Evolutionary conservation across 2,888 invertebrate species (phyloP).

Genomic region (Leptogaster cylindrica): DNA sequence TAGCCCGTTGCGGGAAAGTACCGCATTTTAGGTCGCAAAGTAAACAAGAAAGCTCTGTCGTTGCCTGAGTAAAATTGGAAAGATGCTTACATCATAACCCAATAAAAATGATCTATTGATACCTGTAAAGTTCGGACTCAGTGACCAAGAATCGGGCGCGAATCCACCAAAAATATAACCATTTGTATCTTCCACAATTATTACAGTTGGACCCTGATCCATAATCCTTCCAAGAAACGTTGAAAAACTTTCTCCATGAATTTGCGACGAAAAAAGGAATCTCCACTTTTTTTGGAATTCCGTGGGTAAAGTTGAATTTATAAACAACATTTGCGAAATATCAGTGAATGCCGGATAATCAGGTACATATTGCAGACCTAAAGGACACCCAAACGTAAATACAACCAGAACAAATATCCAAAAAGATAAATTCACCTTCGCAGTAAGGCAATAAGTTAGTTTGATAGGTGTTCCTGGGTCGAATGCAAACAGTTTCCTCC

Average conservation of each 20-base stretch:
- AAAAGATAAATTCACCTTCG: conserved; percentile 50
- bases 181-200: conserved; percentile 81
- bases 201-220: conserved; percentile 80
- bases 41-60: conserved; percentile 82
- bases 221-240: conserved; percentile 76
- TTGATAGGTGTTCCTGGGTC: conserved; percentile 47
- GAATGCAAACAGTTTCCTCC: conserved; percentile 42
- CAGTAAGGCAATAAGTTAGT: conserved; percentile 54
- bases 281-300: conserved; percentile 82
- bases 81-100: too few relatives aligned
- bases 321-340: conserved; percentile 78
- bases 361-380: conserved; percentile 74
- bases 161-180: conserved; percentile 91
- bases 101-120: too few relatives aligned
- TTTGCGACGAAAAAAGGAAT: conserved; percentile 83
- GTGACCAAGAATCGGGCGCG: conserved; percentile 78
- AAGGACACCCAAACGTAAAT: conserved; percentile 36
- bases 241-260: conserved; percentile 90
- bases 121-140: conserved; percentile 79
- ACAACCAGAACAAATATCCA: background rate
- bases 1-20: conserved; percentile 80
- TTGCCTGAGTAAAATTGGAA: conserved; percentile 62
- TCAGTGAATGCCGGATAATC: conserved; percentile 79
- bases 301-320: conserved; percentile 79
- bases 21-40: conserved; percentile 79